Evolutionary conservation across 2,113 vertebrate genomes (phyloP), one percentile per base, ranked within the genome.

Genomic region (Podarcis cretensis): DNA sequence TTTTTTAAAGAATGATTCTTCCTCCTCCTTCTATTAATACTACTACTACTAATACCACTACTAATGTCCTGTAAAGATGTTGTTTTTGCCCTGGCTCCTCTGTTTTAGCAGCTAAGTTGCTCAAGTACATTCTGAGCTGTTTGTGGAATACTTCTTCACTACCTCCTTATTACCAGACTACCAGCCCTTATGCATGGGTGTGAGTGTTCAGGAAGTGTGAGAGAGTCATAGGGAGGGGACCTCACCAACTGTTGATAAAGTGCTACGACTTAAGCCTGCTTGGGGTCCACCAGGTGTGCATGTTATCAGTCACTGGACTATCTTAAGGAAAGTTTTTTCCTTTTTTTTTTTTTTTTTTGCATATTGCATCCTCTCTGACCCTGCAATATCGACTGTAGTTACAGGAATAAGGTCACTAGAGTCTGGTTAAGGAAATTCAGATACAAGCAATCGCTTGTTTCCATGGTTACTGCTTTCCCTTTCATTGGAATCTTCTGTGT

Each of bases 361-460:
- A 7, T 10, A 21, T 81, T 59, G 9, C 79, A 59, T 68, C 16
- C 2, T 40, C 25, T 40, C 81, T 69, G 65, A 32, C 32, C 80
- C n/a, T 0, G 0, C 0, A 0, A n/a, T 8, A 27, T 65, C 10
- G 5, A 71, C 91, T 63, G 21, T 84, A 83, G 86, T 69, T 79
- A 2, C 43, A n/a, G 27, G 82, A 73, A 0, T 1, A 90, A 68
- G 48, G 68, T 54, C 79, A 85, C 57, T 54, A 6, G 18, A 43
- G 84, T 35, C 30, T 54, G 37, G 37, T 63, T 76, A 68, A 76
- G 86, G 89, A 69, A 48, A 14, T 23, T 91, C 87, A 86, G 82
- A 85, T 95, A 94, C 83, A 95, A 95, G 95, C 93, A 94, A 90
- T 94, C 87, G 23, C 79, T 86, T 93, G 96, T 97, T 97, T 94